Base-by-base conservation (phyloP, 2,797 vertebrate species). In the Triplophysa yarkandensis region DNA sequence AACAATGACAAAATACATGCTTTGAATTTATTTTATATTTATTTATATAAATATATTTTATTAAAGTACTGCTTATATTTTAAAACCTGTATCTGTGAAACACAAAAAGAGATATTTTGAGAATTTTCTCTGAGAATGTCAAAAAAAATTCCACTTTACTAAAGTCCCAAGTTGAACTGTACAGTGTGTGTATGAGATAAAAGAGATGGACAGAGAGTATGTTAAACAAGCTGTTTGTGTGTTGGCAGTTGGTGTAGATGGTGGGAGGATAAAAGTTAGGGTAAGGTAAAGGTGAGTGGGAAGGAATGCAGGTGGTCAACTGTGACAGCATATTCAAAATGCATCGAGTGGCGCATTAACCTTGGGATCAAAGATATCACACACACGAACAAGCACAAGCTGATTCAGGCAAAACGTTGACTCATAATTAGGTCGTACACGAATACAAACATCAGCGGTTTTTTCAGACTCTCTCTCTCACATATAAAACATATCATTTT, bases 291-390 rank as follows among this genome's bases (percentile, higher is more conserved):
- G 77, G 54, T 74, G 64, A 70, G 57, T 70, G 19, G 55, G 3
- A 60, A 7, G 23, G 25, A 50, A 39, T 44, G 28, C 48, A 80
- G 71, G 71, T 82, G 58, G 68, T 74, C 50, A 64, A 27, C 28
- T 58, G 41, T 52, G 68, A 74, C 73, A 82, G 14, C 34, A 44
- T 61, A 71, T 44, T 71, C 19, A 63, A 17, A 36, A 65, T 48
- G 68, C 44, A 63, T 21, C 21, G n/a, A 67, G 64, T 62, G 41
- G 46, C 13, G 50, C 61, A 77, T 81, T 79, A 79, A 81, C 80
- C 77, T 81, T 71, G 65, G 3, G 61, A 65, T 79, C 66, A 79
- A 74, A 62, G 41, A 74, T 65, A 60, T 43, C 16, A 71, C 46
- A 78, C 60, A 55, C 69, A 68, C 69, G 62, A 28, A 67, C 13